phyloP scores from a whole-genome alignment of 1,140 invertebrate species.

The Copidosoma floridanum region DNA sequence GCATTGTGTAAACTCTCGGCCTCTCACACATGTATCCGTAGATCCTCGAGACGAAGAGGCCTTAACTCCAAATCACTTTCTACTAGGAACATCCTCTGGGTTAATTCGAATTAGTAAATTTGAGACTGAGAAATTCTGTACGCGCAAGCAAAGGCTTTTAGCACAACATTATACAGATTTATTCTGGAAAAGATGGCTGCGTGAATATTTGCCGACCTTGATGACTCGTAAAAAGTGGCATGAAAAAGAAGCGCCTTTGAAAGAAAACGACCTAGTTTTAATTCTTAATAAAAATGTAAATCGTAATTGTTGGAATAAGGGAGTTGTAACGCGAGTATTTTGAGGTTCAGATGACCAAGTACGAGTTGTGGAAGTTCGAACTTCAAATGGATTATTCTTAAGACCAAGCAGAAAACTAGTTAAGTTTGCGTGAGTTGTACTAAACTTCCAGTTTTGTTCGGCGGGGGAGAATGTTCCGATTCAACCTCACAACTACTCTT shows the following conservation, averaged over 20 bases:
- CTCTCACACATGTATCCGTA: not conserved
- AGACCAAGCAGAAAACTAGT: too few relatives aligned
- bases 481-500: too few relatives aligned
- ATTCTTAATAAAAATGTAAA: not conserved
- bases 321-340: not conserved
- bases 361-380: not conserved
- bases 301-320: not conserved
- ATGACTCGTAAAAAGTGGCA: slow-evolving; percentile 22
- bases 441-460: too few relatives aligned
- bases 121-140: not conserved
- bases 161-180: slow-evolving; percentile 25
- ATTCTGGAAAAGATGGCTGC: slow-evolving; percentile 30
- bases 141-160: slow-evolving; percentile 4
- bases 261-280: not conserved
- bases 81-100: slow-evolving; percentile 30
- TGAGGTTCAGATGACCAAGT: not conserved
- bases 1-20: not conserved
- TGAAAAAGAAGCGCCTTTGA: not conserved
- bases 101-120: not conserved
- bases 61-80: slow-evolving; percentile 38
- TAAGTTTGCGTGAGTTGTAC: too few relatives aligned
- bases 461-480: too few relatives aligned
- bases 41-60: slow-evolving; percentile 21
- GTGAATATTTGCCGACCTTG: slow-evolving; percentile 30
- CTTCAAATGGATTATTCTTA: not conserved